Conservation (phyloP, 2,113 vertebrate species). For the Xenus cinereus region DNA sequence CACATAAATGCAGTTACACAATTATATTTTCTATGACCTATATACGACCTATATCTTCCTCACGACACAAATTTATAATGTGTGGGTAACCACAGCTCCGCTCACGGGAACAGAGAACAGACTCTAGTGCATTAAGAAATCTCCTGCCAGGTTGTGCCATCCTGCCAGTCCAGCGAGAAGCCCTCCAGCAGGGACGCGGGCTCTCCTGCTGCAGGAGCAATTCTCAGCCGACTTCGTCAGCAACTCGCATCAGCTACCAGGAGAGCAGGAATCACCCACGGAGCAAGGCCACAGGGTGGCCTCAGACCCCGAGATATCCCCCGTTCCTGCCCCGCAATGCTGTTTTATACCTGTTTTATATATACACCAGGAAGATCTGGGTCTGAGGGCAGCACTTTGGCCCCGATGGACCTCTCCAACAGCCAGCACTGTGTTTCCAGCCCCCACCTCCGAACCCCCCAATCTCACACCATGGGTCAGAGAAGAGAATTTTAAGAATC, state of each 20-base stretch:
- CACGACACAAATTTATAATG: not conserved
- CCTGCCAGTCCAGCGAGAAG: accelerated
- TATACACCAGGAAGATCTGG: not conserved
- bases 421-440: not conserved
- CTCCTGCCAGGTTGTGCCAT: not conserved
- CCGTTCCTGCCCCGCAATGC: not conserved
- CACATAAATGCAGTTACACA: not conserved
- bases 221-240: not conserved
- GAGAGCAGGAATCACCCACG: not conserved
- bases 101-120: not conserved
- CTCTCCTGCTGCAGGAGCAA: not conserved
- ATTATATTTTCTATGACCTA: constrained; percentile 5
- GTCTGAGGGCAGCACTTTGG: not conserved
- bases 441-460: not conserved
- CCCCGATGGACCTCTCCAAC: not conserved
- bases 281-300: not conserved
- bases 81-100: not conserved
- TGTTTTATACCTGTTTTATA: not conserved
- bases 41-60: not conserved
- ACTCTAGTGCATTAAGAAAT: not conserved
- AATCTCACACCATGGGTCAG: not conserved
- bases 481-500: not conserved
- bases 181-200: accelerated
- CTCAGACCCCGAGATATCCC: not conserved
- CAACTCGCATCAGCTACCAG: not conserved